Evolutionary conservation across 2,888 invertebrate genomes (phyloP).

Genomic region (Venustoraphidia nigricollis): DNA sequence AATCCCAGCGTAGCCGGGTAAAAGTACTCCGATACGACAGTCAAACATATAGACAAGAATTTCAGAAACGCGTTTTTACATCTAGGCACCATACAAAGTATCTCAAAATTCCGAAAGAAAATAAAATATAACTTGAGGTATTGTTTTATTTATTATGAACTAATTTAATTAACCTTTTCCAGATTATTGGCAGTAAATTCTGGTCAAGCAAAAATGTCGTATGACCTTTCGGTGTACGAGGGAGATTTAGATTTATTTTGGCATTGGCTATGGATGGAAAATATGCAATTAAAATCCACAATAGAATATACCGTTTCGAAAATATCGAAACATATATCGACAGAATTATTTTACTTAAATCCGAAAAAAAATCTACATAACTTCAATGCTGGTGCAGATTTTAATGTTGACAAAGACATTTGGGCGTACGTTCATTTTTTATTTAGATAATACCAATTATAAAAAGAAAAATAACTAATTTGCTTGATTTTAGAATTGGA

Average conservation of each 20-base stretch:
- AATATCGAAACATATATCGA: conserved; percentile 27
- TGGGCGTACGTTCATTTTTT: conserved; percentile 30
- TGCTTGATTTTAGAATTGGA: conserved; percentile 25
- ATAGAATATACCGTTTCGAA: conserved; percentile 26
- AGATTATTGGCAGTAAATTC: conserved; percentile 15
- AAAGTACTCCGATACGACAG: no score
- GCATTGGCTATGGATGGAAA: conserved; percentile 34
- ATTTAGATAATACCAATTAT: not conserved
- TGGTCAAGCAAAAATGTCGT: conserved; percentile 23
- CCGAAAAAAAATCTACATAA: conserved; percentile 32
- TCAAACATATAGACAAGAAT: no score
- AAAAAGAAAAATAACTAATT: conserved; percentile 2
- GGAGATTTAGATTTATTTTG: conserved; percentile 32
- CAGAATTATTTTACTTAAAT: conserved; percentile 35
- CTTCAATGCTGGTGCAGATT: conserved; percentile 34
- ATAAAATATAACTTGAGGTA: not conserved
- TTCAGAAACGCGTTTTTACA: no score
- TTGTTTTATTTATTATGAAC: not conserved
- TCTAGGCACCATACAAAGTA: no score
- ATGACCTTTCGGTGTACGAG: conserved; percentile 27
- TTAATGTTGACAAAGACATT: conserved; percentile 34
- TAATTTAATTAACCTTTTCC: conserved; percentile 9
- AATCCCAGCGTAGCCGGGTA: no score
- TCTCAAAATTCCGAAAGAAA: not conserved
- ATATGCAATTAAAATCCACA: conserved; percentile 31